Percentiles rank a stretch among this genome's conserved stretches.
Evolutionary conservation across 2,888 invertebrate genomes (phyloP).

Genomic region (Nysson spinosus): DNA sequence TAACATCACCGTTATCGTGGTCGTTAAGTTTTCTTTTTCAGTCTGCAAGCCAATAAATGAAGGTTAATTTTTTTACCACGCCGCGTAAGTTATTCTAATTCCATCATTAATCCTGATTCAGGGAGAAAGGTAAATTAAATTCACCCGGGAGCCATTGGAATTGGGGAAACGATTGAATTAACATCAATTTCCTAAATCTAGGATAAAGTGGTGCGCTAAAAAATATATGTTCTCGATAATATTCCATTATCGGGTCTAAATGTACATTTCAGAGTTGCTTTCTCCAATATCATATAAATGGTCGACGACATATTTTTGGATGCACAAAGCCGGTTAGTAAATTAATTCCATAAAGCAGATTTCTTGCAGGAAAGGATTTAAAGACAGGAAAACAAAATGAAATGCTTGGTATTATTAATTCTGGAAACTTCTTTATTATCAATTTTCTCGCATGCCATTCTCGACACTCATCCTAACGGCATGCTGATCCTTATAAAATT

Average conservation of each 20-base stretch:
- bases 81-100: conserved; percentile 7
- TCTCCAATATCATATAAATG: too few relatives aligned
- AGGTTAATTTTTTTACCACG: conserved; percentile 69
- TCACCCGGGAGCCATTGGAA: too few relatives aligned
- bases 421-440: conserved; percentile 52
- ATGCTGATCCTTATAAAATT: conserved; percentile 36
- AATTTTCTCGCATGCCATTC: conserved; percentile 37
- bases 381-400: neutral
- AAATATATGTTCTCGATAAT: too few relatives aligned
- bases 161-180: too few relatives aligned
- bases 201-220: too few relatives aligned
- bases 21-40: conserved; percentile 69
- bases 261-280: too few relatives aligned
- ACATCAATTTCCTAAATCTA: too few relatives aligned
- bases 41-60: conserved; percentile 72
- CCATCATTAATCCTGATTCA: neutral
- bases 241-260: too few relatives aligned
- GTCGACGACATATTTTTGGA: too few relatives aligned
- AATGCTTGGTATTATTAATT: conserved; percentile 17
- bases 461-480: conserved; percentile 20
- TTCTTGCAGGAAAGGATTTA: too few relatives aligned
- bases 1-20: conserved; percentile 43
- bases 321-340: too few relatives aligned
- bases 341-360: too few relatives aligned
- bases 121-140: neutral